phyloP scores from a whole-genome alignment of 2,888 invertebrate genomes.

The Oxystoma pomonae region DNA sequence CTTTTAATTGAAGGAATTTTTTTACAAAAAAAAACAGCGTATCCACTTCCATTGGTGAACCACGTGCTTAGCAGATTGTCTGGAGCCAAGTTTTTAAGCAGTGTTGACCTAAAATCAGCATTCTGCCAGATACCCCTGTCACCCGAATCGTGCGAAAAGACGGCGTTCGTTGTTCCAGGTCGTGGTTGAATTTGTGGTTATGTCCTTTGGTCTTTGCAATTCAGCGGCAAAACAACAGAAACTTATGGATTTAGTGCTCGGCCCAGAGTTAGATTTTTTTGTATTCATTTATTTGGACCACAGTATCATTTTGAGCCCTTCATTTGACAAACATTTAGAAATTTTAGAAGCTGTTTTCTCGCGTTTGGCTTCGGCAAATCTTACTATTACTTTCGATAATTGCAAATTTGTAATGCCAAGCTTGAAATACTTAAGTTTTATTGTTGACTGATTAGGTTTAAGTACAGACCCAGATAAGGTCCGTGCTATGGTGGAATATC shows the following conservation, averaged over 20 bases:
- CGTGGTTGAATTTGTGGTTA: slow-evolving; percentile 16
- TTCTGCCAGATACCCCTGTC: slow-evolving; percentile 12
- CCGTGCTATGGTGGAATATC: slow-evolving; percentile 13
- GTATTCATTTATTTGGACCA: slow-evolving; percentile 23
- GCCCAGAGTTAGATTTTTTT: slow-evolving; percentile 13
- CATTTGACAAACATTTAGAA: slow-evolving; percentile 9
- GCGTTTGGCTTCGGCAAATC: not conserved
- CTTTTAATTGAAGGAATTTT: not conserved
- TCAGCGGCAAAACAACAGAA: slow-evolving; percentile 29
- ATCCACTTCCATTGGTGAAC: too few species aligned
- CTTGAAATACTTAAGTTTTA: slow-evolving; percentile 6
- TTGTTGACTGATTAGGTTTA: slow-evolving; percentile 9
- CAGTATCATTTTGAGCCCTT: slow-evolving; percentile 12
- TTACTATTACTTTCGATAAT: not conserved
- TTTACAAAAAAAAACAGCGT: too few species aligned
- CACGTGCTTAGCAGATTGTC: not conserved
- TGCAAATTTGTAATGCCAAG: not conserved
- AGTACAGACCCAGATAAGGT: slow-evolving; percentile 9
- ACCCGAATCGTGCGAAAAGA: slow-evolving; percentile 10
- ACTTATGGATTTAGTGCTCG: slow-evolving; percentile 24
- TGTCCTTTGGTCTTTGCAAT: slow-evolving; percentile 21
- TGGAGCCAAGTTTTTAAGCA: not conserved
- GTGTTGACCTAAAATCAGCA: slow-evolving; percentile 7
- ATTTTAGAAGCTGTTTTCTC: not conserved
- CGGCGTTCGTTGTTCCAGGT: slow-evolving; percentile 3